phyloP scores from a whole-genome alignment of 2,113 vertebrate genomes.

The Sclerurus mexicanus region DNA sequence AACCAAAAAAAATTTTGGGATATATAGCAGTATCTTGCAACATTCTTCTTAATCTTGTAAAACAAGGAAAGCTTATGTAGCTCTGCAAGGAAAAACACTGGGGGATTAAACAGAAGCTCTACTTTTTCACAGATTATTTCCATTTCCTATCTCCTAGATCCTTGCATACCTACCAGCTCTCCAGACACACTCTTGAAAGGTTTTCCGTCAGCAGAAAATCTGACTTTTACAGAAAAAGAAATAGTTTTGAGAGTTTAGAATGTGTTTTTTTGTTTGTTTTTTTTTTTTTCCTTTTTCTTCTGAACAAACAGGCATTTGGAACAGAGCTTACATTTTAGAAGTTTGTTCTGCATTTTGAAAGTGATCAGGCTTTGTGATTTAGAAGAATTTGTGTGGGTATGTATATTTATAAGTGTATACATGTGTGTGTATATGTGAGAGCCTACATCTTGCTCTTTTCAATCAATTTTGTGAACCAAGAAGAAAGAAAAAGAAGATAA shows the following conservation, averaged over 20 bases:
- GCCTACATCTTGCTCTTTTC: background rate
- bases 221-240: background rate
- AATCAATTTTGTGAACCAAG: background rate
- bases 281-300: background rate
- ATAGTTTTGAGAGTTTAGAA: background rate
- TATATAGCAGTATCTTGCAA: background rate
- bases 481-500: background rate
- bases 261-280: too few species aligned
- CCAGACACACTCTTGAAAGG: background rate
- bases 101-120: background rate
- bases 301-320: background rate
- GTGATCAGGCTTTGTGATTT: background rate
- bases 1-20: background rate
- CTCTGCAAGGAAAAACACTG: background rate
- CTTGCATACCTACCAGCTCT: fast-evolving
- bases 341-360: background rate
- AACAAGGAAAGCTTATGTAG: background rate
- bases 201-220: background rate
- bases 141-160: background rate
- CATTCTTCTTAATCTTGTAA: background rate
- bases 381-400: background rate
- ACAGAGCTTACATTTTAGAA: background rate
- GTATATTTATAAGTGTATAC: fast-evolving
- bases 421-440: background rate
- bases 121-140: background rate